Conservation (phyloP, 2,113 vertebrate species). For the Smithornis capensis region DNA sequence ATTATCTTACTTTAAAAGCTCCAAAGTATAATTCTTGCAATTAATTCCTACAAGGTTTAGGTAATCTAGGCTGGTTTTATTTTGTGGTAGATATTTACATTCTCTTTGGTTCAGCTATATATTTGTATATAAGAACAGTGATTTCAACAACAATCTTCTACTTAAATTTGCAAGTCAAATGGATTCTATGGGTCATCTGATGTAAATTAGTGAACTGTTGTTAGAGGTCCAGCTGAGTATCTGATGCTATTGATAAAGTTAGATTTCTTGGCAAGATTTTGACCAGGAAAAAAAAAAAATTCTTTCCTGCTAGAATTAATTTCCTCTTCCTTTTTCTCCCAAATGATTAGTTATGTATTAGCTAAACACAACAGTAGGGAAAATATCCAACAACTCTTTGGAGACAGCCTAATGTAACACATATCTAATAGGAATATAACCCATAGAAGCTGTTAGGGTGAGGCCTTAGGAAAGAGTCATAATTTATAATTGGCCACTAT, state of each 20-base stretch:
- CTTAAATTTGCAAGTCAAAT: conserved; percentile 39
- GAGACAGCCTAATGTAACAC: background rate
- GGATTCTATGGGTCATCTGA: background rate
- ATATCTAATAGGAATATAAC: background rate
- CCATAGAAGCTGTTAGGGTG: background rate
- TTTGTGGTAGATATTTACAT: conserved; percentile 28
- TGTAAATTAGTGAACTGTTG: background rate
- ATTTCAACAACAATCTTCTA: conserved; percentile 5
- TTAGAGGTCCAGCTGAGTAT: conserved; percentile 2
- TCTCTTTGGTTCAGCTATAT: conserved; percentile 12
- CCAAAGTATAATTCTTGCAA: conserved; percentile 41
- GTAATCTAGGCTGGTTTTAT: conserved; percentile 18
- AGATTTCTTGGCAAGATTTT: background rate
- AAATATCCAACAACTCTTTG: background rate
- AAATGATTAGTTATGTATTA: conserved; percentile 6
- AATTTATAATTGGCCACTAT: background rate
- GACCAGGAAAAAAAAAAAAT: background rate
- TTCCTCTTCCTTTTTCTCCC: background rate
- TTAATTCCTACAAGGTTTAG: conserved; percentile 49
- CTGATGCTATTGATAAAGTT: background rate
- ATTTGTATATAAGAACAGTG: conserved; percentile 2
- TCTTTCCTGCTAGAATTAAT: conserved; percentile 6
- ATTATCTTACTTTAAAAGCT: conserved; percentile 57
- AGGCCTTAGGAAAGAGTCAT: background rate
- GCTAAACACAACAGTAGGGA: background rate